A percentile compares a stretch with the other conserved stretches of the same genome.
Conservation (phyloP, 2,113 vertebrate species). For the Sclerurus mexicanus region DNA sequence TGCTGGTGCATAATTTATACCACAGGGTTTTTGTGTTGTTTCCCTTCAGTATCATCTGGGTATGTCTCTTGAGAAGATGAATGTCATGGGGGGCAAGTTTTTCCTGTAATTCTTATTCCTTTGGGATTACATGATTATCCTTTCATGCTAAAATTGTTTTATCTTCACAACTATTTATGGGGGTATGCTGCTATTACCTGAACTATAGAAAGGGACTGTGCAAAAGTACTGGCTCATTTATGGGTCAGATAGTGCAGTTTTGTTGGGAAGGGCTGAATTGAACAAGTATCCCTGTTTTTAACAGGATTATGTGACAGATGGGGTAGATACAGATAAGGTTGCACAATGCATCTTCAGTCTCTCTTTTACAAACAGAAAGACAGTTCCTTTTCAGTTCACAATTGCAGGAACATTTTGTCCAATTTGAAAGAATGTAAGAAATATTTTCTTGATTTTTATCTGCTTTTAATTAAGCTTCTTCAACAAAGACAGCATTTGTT, state of each 20-base stretch:
- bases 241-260: not conserved
- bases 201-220: slow-evolving; percentile 12
- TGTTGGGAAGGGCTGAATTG: slow-evolving; percentile 37
- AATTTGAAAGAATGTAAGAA: slow-evolving; percentile 73
- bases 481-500: slow-evolving; percentile 73
- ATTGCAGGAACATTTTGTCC: slow-evolving; percentile 73
- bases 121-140: not conserved
- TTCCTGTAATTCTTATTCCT: slow-evolving; percentile 30
- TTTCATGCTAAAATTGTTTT: slow-evolving; percentile 22
- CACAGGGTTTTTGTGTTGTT: not conserved
- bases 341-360: slow-evolving; percentile 79
- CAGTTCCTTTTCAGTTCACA: slow-evolving; percentile 59
- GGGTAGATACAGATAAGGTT: slow-evolving; percentile 82
- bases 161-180: not conserved
- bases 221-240: slow-evolving; percentile 10
- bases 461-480: slow-evolving; percentile 82
- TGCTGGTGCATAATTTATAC: slow-evolving; percentile 30
- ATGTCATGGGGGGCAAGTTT: not conserved
- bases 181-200: slow-evolving; percentile 6
- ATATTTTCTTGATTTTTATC: slow-evolving; percentile 78
- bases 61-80: not conserved
- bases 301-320: slow-evolving; percentile 76
- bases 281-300: slow-evolving; percentile 70
- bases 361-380: slow-evolving; percentile 68
- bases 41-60: not conserved